Base-by-base conservation (phyloP, 2,888 invertebrate species). In the Agonopterix alstromeriana region DNA sequence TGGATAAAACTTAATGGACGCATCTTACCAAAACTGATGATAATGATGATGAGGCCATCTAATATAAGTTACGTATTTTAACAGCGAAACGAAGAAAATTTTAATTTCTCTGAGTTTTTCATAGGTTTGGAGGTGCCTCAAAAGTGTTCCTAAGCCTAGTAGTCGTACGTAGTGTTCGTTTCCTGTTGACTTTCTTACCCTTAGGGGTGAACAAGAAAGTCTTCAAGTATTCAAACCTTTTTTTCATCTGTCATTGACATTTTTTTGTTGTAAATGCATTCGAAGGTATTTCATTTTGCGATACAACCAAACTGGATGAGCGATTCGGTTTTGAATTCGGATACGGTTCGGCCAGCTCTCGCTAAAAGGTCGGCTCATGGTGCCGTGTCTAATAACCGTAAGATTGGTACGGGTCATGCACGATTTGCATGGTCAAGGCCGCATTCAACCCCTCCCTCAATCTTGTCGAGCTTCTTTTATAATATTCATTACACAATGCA, bases 371-470 rank as follows among this genome's bases (percentile, higher is more conserved):
- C n/a, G 10, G 27, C 8, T 46, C 41, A 41, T 36, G 43, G 35
- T 43, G 35, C 27, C 50, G 50, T 47, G 36, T 12, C 42, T 36
- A 47, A 48, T 27, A 35, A 46, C 35, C 42, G 48, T 51, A 42
- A 44, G 44, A 42, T 36, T 35, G 42, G 35, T 51, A n/a, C 51
- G 43, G 50, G 36, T 46, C 41, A 45, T 42, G 12, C 12, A 12
- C n/a, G 8, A 49, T 46, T 44, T 40, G 46, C 48, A 48, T 43
- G 51, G 51, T 51, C 51, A 51, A 51, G 48, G 51, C 43, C 46
- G 36, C 44, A 12, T 35, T 7, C 27, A 7, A 27, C 27, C 27
- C 27, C 27, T 27, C 27, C 27, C 27, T 27, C 27, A 27, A 27
- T 27, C 27, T 27, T 27, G 27, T 27, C 7, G 27, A 27, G 27